These are phyloP conservation scores for Saturnia japonica DNA, from an alignment of 2,888 invertebrate genomes.

Conservation along the genomic window DNA sequence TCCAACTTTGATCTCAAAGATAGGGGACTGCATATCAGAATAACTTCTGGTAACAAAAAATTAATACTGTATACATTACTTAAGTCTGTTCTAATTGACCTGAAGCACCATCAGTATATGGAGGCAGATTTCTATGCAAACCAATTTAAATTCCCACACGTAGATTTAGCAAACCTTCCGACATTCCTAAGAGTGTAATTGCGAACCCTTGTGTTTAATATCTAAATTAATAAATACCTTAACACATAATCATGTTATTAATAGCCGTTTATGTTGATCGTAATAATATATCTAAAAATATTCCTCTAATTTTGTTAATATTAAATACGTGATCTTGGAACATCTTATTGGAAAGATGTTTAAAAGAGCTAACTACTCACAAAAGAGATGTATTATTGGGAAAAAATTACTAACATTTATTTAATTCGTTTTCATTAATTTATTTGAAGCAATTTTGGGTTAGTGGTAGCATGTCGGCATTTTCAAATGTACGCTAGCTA, in stretches of 20 bases:
- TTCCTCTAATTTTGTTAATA: not conserved
- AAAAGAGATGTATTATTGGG: no score
- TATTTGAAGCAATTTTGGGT: no score
- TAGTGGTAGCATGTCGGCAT: no score
- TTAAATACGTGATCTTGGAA: not conserved
- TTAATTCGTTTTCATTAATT: no score
- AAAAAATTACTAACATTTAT: no score
- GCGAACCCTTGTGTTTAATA: not conserved
- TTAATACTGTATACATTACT: not conserved
- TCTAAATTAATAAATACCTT: conserved; percentile 2
- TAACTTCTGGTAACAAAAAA: no score
- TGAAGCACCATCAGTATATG: not conserved
- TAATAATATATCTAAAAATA: not conserved
- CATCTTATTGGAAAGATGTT: not conserved
- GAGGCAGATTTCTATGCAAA: not conserved
- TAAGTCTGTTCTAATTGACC: not conserved
- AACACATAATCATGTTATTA: not conserved
- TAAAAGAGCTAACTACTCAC: no score
- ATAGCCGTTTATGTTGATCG: not conserved
- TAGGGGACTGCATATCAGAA: no score
- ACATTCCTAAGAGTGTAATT: not conserved
- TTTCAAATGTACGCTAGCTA: no score
- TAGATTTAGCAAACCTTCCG: not conserved
- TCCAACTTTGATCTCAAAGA: no score
- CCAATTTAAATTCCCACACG: not conserved